Conservation (phyloP, 2,888 invertebrate species). For the Adelphocoris suturalis region DNA sequence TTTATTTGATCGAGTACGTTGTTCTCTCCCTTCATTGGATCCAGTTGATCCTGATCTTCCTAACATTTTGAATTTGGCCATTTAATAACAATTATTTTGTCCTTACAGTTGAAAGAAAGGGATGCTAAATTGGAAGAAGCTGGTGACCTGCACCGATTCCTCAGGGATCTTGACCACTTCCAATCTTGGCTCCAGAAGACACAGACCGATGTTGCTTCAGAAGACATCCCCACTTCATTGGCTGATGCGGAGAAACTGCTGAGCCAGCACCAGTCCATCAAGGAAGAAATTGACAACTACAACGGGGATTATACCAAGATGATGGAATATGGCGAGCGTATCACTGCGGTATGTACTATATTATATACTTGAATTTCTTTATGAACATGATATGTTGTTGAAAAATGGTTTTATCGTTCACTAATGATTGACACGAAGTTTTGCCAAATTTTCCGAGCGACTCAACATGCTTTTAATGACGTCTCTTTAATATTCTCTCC, state of each 20-base stretch:
- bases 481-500: too few relatives aligned
- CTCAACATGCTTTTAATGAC: too few relatives aligned
- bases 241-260: slow-evolving; percentile 98
- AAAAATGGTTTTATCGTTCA: too few relatives aligned
- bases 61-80: neutral
- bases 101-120: slow-evolving; percentile 91
- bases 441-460: too few relatives aligned
- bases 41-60: too few relatives aligned
- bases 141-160: slow-evolving; percentile 97
- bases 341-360: slow-evolving; percentile 84
- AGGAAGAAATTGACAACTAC: slow-evolving; percentile 99
- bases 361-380: too few relatives aligned
- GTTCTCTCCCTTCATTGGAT: too few relatives aligned
- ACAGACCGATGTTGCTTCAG: slow-evolving; percentile 98
- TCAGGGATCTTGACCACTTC: slow-evolving; percentile 99
- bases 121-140: slow-evolving; percentile 99
- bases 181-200: slow-evolving; percentile 99
- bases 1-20: neutral
- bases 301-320: slow-evolving; percentile 98
- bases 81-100: slow-evolving; percentile 10
- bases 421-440: too few relatives aligned
- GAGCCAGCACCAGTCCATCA: slow-evolving; percentile 98
- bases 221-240: slow-evolving; percentile 94
- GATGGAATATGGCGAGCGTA: slow-evolving; percentile 99
- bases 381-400: too few relatives aligned